Evolutionary conservation across 2,113 vertebrate genomes (phyloP), one percentile per base, ranked within the genome.

Genomic region (Beaufortia kweichowensis): DNA sequence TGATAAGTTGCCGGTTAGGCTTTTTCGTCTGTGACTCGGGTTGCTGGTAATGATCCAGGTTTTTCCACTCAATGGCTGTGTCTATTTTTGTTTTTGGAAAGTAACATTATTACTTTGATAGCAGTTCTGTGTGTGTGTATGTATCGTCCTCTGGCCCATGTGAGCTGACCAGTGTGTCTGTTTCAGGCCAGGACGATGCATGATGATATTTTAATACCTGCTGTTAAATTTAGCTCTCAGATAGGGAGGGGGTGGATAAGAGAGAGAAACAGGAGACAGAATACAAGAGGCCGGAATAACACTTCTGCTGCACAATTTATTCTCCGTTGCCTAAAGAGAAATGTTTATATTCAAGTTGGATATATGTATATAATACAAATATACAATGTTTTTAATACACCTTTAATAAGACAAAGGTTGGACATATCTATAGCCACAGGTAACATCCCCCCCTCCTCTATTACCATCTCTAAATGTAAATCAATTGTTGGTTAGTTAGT

Each of bases 121-220:
- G 33, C 53, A n/a, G 23, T 39, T 70, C 24, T 70, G 67, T 63
- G 46, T 21, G 8, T n/a, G 48, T 6, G 9, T 26, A 19, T 60
- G 39, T 56, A 46, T 26, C 15, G 39, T 63, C n/a, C 68, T 39
- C 23, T 29, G 74, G 74, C 78, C 79, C 79, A 82, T 31, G 17
- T 83, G 83, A 86, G 79, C 70, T 80, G 82, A 84, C 78, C 83
- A 64, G 76, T 46, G 15, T 63, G 75, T 85, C 77, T 87, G 85
- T 88, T 80, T 74, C 82, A 78, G 82, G 78, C 77, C 82, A 79
- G 15, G 62, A 84, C 85, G 87, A 81, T 84, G 78, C 79, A 64
- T 86, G 82, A 83, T 85, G 85, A 88, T 86, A 87, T 90, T 88
- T 88, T 86, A 87, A 91, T 87, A 84, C 64, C 67, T 86, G 50